These are phyloP conservation scores for Aegithalos caudatus DNA, from an alignment of 2,113 vertebrate species.

Conservation along the genomic window DNA sequence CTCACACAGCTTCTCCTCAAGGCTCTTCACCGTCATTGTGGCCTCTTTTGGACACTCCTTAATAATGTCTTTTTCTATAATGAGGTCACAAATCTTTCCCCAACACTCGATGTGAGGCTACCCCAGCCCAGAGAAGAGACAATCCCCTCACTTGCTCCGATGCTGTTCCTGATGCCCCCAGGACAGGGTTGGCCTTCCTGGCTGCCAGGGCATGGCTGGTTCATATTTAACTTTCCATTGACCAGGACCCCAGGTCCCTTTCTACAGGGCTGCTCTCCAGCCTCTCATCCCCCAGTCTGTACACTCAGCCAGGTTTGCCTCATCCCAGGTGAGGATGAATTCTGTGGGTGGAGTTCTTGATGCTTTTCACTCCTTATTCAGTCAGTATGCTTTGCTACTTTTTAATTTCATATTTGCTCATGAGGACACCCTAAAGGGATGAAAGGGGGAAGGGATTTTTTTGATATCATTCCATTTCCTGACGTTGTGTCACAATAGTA, in stretches of 20 bases:
- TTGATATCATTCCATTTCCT: background rate
- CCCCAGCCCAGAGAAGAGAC: background rate
- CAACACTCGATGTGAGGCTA: accelerated
- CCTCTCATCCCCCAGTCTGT: background rate
- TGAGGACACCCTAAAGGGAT: background rate
- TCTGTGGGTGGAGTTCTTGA: background rate
- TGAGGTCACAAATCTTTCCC: background rate
- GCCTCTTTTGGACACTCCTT: background rate
- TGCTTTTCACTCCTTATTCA: background rate
- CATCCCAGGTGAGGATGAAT: background rate
- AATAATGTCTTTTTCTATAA: background rate
- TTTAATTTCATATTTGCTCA: background rate
- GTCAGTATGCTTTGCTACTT: background rate
- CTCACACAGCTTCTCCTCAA: background rate
- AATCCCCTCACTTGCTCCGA: background rate
- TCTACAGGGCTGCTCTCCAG: background rate
- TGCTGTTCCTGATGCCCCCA: background rate
- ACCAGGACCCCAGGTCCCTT: background rate
- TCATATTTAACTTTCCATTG: accelerated
- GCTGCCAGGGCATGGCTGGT: background rate
- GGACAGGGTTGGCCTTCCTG: background rate
- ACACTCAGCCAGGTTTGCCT: background rate
- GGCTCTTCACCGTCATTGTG: background rate
- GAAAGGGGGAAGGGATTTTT: background rate
- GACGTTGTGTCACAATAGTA: background rate